These are phyloP conservation scores for Lutraria rhynchaena DNA, from an alignment of 1,140 invertebrate species.

Conservation along the genomic window DNA sequence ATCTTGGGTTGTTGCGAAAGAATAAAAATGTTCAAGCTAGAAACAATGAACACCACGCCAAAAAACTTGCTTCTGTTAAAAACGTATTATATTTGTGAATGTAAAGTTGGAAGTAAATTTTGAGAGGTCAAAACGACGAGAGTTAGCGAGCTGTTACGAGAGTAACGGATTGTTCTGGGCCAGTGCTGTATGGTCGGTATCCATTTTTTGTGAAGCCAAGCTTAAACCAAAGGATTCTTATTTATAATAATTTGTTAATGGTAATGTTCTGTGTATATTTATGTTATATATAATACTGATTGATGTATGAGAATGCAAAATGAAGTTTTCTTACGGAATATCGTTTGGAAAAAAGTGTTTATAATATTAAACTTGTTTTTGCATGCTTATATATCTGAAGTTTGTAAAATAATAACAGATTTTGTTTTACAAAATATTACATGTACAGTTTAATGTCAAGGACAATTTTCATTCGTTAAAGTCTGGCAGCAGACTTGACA, in stretches of 20 bases:
- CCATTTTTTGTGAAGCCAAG: constrained; percentile 26
- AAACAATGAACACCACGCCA: too few relatives aligned
- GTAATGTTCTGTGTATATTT: constrained; percentile 39
- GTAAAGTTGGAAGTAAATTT: too few relatives aligned
- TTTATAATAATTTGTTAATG: constrained; percentile 42
- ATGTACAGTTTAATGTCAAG: constrained; percentile 20
- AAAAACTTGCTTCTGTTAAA: too few relatives aligned
- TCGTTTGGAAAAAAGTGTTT: not conserved
- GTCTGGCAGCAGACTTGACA: constrained; percentile 8
- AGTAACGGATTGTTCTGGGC: too few relatives aligned
- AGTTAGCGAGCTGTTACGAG: too few relatives aligned
- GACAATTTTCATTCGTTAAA: constrained; percentile 13
- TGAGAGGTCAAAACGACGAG: too few relatives aligned
- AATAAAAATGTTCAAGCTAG: too few relatives aligned
- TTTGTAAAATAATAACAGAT: constrained; percentile 5
- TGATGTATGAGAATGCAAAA: constrained; percentile 12
- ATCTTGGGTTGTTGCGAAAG: too few relatives aligned
- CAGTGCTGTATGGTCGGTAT: too few relatives aligned
- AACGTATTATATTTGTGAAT: too few relatives aligned
- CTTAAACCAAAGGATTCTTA: constrained; percentile 39
- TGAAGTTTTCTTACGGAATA: not conserved
- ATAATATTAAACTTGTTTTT: not conserved
- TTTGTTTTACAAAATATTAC: constrained; percentile 15
- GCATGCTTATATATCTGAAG: constrained; percentile 1
- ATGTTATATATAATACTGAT: not conserved